Conservation (phyloP, 2,113 vertebrate genomes). For the Rhodinocichla rosea region DNA sequence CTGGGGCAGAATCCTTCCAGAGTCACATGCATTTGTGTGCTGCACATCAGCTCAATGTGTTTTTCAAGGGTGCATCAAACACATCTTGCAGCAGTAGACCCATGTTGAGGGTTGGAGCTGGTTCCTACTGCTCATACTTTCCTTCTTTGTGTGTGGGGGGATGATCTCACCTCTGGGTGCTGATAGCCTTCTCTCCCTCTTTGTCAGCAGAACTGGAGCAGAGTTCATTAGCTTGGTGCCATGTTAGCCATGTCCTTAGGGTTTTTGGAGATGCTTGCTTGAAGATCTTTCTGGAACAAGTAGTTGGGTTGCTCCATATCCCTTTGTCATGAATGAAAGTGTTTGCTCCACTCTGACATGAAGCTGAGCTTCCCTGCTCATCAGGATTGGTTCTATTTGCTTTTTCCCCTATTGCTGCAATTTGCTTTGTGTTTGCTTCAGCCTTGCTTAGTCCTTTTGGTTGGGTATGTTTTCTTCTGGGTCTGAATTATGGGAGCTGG, state of each 20-base stretch:
- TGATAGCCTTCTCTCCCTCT: neutral
- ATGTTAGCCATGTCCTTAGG: neutral
- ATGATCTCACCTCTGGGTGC: neutral
- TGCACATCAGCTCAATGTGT: accelerated
- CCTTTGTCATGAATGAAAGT: neutral
- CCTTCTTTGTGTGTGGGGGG: neutral
- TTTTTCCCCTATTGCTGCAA: neutral
- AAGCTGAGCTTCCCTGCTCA: neutral
- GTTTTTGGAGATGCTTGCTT: neutral
- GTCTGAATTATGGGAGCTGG: neutral
- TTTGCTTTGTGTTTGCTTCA: neutral
- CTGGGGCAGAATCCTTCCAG: neutral
- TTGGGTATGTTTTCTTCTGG: neutral
- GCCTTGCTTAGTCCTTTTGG: neutral
- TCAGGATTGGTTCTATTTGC: neutral
- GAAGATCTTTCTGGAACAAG: neutral
- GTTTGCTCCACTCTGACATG: neutral
- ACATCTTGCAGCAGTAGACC: neutral
- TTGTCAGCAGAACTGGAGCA: neutral
- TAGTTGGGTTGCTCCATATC: neutral
- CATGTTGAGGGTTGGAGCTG: neutral
- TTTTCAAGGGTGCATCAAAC: neutral
- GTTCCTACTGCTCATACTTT: neutral
- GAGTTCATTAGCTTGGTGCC: neutral
- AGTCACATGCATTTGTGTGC: neutral